Evolutionary conservation across 1,140 invertebrate genomes (phyloP).

Genomic region (Panagrolaimus sp.): DNA sequence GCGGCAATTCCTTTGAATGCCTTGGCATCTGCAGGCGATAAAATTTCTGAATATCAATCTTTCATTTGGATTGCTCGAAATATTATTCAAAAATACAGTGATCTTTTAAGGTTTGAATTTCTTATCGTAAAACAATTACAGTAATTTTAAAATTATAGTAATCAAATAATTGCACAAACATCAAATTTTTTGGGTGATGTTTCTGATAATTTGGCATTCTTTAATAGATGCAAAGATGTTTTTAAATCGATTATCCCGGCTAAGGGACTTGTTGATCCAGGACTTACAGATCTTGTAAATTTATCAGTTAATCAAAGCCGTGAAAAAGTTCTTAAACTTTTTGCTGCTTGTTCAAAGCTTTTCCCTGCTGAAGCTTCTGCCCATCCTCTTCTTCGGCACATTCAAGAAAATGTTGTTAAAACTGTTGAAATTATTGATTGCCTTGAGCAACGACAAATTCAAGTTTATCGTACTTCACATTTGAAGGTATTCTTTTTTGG

Average conservation of each 20-base stretch:
- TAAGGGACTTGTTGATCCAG: constrained; percentile 16
- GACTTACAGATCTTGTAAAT: not conserved
- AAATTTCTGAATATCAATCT: constrained; percentile 13
- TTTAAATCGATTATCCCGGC: constrained; percentile 14
- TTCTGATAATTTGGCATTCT: not conserved
- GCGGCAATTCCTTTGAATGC: not conserved
- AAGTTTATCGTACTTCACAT: constrained; percentile 1
- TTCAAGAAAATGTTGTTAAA: constrained; percentile 3
- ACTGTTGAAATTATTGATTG: not conserved
- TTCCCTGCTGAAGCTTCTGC: not conserved
- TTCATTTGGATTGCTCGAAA: constrained; percentile 10
- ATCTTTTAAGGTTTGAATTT: not conserved
- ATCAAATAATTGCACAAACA: too few species aligned
- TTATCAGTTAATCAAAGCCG: not conserved
- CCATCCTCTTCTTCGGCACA: not conserved
- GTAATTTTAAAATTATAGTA: too few species aligned
- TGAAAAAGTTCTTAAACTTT: not conserved
- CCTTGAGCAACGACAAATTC: not conserved
- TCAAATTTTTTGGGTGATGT: too few species aligned
- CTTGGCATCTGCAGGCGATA: not conserved
- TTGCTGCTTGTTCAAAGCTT: not conserved
- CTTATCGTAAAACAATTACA: not conserved
- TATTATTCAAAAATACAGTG: not conserved
- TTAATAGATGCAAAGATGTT: not conserved
- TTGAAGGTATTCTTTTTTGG: not conserved